These are phyloP conservation scores for Eufriesea mexicana DNA, from an alignment of 1,140 invertebrate genomes.

Conservation along the genomic window DNA sequence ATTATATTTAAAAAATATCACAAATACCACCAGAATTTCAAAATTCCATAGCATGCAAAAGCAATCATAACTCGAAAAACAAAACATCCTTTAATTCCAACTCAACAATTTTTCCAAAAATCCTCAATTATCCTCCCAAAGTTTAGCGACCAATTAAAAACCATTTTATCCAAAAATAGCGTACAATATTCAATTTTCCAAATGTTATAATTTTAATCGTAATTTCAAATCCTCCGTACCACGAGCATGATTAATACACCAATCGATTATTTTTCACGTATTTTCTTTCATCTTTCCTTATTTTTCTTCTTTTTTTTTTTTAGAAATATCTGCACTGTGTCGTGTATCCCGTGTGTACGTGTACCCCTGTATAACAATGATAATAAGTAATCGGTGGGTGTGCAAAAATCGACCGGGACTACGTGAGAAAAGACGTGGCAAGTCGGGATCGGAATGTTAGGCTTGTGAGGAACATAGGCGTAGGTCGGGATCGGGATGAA, in stretches of 20 bases:
- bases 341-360: conserved; percentile 49
- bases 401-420: conserved; percentile 58
- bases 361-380: conserved; percentile 54
- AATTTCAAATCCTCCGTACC: background rate
- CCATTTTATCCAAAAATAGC: background rate
- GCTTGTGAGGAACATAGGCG: conserved; percentile 5
- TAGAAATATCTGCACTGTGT: conserved; percentile 80
- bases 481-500: background rate
- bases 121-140: background rate
- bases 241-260: background rate
- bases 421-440: conserved; percentile 40
- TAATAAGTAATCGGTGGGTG: conserved; percentile 54
- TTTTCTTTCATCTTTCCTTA: conserved; percentile 54
- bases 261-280: background rate
- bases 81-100: too few relatives aligned
- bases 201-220: too few relatives aligned
- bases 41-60: too few relatives aligned
- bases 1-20: too few relatives aligned
- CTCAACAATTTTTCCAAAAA: too few relatives aligned
- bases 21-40: too few relatives aligned
- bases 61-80: too few relatives aligned
- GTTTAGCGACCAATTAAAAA: background rate
- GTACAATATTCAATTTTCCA: too few relatives aligned
- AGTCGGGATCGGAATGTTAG: background rate
- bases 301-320: conserved; percentile 53